phyloP scores from a whole-genome alignment of 2,888 invertebrate genomes.

The Cyclophora albipunctata region DNA sequence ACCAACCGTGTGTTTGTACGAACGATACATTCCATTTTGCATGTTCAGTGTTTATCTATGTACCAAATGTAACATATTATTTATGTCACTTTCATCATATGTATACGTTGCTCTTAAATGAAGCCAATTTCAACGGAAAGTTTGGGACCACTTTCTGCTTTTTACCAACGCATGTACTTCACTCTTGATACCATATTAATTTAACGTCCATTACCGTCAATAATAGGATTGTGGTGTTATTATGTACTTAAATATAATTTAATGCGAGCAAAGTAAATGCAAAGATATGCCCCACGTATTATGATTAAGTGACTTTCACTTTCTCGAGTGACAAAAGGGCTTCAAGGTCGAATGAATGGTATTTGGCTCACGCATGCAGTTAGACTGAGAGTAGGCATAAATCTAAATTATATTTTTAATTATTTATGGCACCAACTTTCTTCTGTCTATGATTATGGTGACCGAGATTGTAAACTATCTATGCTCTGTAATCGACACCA shows the following conservation, averaged over 20 bases:
- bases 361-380: slow-evolving; percentile 26
- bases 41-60: slow-evolving; percentile 22
- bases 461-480: too few relatives aligned
- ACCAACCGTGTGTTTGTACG: slow-evolving; percentile 23
- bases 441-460: slow-evolving; percentile 6
- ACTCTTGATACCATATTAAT: slow-evolving; percentile 23
- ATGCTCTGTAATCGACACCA: too few relatives aligned
- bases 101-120: slow-evolving; percentile 16
- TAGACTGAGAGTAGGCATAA: too few relatives aligned
- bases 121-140: slow-evolving; percentile 18
- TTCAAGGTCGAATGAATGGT: slow-evolving; percentile 43
- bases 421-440: too few relatives aligned
- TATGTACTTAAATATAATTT: slow-evolving; percentile 24
- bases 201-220: slow-evolving; percentile 34
- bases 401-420: too few relatives aligned
- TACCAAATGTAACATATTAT: slow-evolving; percentile 30
- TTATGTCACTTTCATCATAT: slow-evolving; percentile 31
- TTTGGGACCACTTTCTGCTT: slow-evolving; percentile 8
- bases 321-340: slow-evolving; percentile 52
- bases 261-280: slow-evolving; percentile 37
- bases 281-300: slow-evolving; percentile 20
- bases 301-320: slow-evolving; percentile 55
- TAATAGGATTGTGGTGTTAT: slow-evolving; percentile 25
- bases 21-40: slow-evolving; percentile 26
- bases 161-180: slow-evolving; percentile 7